Conservation (phyloP, 2,888 invertebrate genomes). For the Nemurella pictetii region DNA sequence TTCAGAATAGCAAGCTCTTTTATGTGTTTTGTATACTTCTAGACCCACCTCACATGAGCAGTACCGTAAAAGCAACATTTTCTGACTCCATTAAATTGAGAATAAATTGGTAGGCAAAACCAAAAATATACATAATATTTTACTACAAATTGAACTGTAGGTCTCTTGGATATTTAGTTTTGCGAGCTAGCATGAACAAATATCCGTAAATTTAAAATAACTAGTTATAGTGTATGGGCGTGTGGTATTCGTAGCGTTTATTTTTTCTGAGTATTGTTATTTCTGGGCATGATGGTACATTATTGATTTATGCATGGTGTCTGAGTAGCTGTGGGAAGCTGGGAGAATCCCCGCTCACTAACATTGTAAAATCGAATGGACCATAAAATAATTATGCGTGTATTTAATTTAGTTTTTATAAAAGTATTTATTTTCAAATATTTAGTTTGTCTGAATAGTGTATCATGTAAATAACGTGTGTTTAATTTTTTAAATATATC, state of each 20-base stretch:
- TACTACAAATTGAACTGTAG: background rate
- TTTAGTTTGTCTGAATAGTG: background rate
- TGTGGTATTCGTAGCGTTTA: background rate
- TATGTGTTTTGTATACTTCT: constrained; percentile 42
- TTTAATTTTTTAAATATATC: background rate
- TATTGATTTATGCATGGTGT: background rate
- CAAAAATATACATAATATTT: constrained; percentile 22
- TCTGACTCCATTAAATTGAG: constrained; percentile 56
- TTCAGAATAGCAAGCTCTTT: constrained; percentile 5
- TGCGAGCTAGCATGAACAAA: background rate
- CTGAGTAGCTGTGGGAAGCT: background rate
- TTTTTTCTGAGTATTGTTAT: background rate
- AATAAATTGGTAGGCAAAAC: constrained; percentile 53
- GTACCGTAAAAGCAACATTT: constrained; percentile 56
- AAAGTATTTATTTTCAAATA: background rate
- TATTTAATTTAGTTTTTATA: background rate
- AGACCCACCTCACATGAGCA: constrained; percentile 50
- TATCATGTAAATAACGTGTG: background rate
- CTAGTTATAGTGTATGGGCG: background rate
- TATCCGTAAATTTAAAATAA: background rate
- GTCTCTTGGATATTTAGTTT: background rate
- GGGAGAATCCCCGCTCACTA: background rate
- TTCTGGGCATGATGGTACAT: background rate
- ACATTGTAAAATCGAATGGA: background rate
- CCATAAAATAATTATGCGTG: background rate